phyloP scores from a whole-genome alignment of 2,888 invertebrate species.

The Ceriagrion tenellum region DNA sequence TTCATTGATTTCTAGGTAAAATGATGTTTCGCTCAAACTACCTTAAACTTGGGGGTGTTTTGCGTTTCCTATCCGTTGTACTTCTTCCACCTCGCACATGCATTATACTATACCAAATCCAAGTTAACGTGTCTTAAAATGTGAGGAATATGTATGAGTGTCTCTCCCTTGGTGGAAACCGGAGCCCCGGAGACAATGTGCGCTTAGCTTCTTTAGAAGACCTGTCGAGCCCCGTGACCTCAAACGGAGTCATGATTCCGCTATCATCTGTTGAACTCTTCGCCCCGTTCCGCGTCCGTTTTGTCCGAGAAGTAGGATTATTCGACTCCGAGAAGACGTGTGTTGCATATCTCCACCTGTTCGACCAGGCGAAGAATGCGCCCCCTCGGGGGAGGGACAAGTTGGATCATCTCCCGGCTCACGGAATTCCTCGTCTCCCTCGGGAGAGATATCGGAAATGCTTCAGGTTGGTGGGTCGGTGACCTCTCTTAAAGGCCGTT shows the following conservation, averaged over 20 bases:
- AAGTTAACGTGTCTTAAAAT: no score
- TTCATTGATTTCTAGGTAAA: no score
- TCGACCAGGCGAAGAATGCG: not conserved
- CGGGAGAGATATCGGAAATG: not conserved
- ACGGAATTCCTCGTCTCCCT: not conserved
- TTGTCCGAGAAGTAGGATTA: not conserved
- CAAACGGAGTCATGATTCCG: not conserved
- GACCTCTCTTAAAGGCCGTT: not conserved
- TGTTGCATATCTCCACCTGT: not conserved
- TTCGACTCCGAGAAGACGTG: not conserved
- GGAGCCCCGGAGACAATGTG: no score
- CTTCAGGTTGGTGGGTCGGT: not conserved
- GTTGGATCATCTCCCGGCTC: not conserved
- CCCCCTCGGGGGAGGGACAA: not conserved
- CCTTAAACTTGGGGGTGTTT: no score
- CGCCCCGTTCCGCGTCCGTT: not conserved
- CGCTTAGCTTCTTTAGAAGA: no score
- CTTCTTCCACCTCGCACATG: no score
- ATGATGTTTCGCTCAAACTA: no score
- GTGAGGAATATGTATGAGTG: no score
- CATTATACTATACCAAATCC: no score
- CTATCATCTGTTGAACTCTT: not conserved
- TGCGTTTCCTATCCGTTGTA: no score
- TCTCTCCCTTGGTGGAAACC: no score
- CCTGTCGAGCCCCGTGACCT: not conserved